Percentiles rank a stretch among this genome's conserved stretches.
Conservation (phyloP, 2,113 vertebrate genomes). For the Laticauda colubrina region DNA sequence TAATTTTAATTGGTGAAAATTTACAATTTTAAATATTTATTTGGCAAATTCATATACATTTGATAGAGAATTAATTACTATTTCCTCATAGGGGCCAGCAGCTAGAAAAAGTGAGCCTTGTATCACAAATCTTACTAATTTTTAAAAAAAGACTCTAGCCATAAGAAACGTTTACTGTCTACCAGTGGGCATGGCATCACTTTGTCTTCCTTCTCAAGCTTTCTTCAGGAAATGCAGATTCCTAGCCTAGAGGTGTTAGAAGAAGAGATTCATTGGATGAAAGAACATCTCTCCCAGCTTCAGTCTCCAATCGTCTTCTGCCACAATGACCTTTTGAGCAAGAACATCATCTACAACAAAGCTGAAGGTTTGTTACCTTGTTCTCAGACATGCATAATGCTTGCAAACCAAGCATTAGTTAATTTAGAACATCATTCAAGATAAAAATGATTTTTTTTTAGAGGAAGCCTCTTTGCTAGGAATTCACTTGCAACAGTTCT, state of each 20-base stretch:
- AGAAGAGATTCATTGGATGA: constrained; percentile 89
- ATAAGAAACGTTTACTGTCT: accelerated
- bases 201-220: constrained; percentile 65
- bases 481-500: background rate
- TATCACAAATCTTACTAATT: background rate
- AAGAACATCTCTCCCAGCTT: constrained; percentile 85
- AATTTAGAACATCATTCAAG: background rate
- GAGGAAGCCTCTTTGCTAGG: background rate
- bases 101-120: background rate
- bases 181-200: background rate
- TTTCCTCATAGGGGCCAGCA: background rate
- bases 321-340: constrained; percentile 97
- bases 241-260: constrained; percentile 84
- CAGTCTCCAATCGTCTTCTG: constrained; percentile 92
- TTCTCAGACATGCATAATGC: background rate
- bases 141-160: background rate
- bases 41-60: background rate
- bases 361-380: constrained; percentile 73
- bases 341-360: constrained; percentile 92
- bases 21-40: background rate
- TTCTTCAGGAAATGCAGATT: constrained; percentile 75
- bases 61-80: no score
- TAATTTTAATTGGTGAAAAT: background rate
- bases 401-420: background rate
- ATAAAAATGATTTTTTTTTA: background rate